Conservation (phyloP, 2,888 invertebrate genomes). For the Agriopis marginaria region DNA sequence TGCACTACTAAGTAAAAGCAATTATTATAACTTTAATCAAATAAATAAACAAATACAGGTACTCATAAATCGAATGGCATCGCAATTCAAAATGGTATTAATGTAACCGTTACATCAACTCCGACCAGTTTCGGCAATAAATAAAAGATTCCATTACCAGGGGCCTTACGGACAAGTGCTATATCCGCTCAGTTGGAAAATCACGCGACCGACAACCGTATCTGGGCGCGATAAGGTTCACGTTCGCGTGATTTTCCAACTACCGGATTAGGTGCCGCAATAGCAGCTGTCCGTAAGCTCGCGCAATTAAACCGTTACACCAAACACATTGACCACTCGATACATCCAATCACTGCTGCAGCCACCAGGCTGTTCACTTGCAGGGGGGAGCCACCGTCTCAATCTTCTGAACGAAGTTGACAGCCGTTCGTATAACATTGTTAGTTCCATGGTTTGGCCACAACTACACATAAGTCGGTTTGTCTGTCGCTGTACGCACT, state of each 20-base stretch:
- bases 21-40: conserved; percentile 1
- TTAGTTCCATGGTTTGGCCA: neutral
- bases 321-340: neutral
- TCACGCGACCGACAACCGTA: no score
- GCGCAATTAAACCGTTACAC: conserved; percentile 26
- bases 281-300: no score
- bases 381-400: neutral
- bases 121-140: conserved; percentile 23
- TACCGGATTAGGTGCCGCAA: no score
- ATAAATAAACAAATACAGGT: conserved; percentile 9
- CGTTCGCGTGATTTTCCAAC: no score
- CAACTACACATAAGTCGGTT: neutral
- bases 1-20: neutral
- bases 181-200: no score
- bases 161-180: no score
- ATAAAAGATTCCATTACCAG: conserved; percentile 30
- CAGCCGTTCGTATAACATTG: neutral
- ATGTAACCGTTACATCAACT: conserved; percentile 14
- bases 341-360: neutral
- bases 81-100: conserved; percentile 18
- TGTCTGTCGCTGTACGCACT: neutral
- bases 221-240: no score
- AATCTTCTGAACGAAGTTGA: no score
- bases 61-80: conserved; percentile 4
- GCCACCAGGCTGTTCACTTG: neutral